These are phyloP conservation scores for Sterna hirundo DNA, from an alignment of 2,113 vertebrate species.

Conservation along the genomic window DNA sequence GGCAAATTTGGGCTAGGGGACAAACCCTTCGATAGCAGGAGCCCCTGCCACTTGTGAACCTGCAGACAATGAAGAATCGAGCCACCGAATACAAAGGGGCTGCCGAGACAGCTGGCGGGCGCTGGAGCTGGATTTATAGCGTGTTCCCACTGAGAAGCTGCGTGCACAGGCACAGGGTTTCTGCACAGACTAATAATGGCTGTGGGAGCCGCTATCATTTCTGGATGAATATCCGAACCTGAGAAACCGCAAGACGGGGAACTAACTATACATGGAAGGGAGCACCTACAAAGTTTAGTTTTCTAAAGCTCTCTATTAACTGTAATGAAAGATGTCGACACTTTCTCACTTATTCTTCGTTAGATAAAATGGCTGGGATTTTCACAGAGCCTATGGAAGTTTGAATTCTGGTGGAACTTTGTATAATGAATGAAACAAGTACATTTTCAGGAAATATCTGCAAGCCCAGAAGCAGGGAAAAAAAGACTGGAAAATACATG, in stretches of 20 bases:
- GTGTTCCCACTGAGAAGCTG: background rate
- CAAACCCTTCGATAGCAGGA: background rate
- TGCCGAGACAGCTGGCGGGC: background rate
- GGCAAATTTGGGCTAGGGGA: background rate
- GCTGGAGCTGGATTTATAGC: background rate
- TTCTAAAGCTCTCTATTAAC: background rate
- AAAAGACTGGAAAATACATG: background rate
- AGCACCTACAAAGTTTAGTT: background rate
- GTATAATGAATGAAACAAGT: background rate
- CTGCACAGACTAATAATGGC: background rate
- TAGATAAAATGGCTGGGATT: background rate
- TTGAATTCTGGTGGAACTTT: background rate
- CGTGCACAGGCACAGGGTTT: rapidly evolving
- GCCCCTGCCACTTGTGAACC: background rate
- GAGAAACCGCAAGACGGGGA: background rate
- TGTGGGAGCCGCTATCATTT: background rate
- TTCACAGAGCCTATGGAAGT: background rate
- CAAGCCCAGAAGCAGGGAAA: background rate
- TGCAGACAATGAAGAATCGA: background rate
- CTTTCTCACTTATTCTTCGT: background rate
- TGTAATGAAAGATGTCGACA: background rate
- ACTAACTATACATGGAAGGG: rapidly evolving
- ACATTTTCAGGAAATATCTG: background rate
- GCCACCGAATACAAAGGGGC: background rate
- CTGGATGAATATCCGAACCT: background rate